A percentile compares a stretch with the other conserved stretches of the same genome.
Evolutionary conservation across 2,113 vertebrate genomes (phyloP).

Genomic region (Globicephala melas): DNA sequence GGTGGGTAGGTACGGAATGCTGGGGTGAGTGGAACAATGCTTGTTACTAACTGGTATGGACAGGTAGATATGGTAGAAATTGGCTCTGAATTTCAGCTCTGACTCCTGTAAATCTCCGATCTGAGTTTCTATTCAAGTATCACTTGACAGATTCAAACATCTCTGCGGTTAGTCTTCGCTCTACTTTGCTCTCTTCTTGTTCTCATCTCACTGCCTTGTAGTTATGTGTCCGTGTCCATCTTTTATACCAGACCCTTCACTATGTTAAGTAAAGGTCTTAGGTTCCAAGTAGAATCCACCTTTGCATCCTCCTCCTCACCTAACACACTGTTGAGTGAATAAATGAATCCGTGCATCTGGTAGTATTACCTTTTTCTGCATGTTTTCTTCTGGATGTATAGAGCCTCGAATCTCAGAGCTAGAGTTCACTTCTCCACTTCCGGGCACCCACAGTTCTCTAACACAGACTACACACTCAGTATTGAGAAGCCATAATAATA

Average conservation of each 20-base stretch:
- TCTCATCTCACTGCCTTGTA: background rate
- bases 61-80: background rate
- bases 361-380: background rate
- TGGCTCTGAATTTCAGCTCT: background rate
- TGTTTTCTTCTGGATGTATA: background rate
- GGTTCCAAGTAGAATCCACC: background rate
- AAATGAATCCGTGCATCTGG: background rate
- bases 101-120: background rate
- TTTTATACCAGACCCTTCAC: background rate
- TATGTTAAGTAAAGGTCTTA: background rate
- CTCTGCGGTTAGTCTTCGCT: background rate
- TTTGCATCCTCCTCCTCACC: background rate
- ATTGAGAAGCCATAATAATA: background rate
- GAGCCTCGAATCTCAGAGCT: background rate
- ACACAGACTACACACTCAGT: background rate
- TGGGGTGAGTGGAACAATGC: too few relatives aligned
- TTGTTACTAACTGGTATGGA: background rate
- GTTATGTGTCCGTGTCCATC: background rate
- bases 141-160: background rate
- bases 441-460: background rate
- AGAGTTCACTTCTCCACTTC: background rate
- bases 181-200: background rate
- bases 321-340: background rate
- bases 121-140: background rate
- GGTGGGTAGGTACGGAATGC: rapidly evolving